Percentiles rank a stretch among this genome's conserved stretches.
Conservation (phyloP, 1,140 invertebrate species). For the Drosophila teissieri region DNA sequence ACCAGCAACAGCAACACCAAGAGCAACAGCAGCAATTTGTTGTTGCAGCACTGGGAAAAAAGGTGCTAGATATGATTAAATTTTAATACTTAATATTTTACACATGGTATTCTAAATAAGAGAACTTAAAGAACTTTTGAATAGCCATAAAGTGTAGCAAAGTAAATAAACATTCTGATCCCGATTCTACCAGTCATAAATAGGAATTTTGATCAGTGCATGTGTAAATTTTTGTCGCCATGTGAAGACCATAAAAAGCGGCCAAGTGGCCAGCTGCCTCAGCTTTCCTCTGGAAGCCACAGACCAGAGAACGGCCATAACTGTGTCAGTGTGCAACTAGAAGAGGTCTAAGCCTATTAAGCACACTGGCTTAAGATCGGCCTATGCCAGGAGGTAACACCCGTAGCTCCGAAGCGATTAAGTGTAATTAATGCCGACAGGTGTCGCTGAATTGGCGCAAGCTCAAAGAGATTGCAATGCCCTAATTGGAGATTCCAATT, state of each 20-base stretch:
- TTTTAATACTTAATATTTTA: no score
- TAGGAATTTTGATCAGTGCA: constrained; percentile 7
- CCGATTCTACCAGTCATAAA: no score
- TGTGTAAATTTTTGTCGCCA: constrained; percentile 24
- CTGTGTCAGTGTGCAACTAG: constrained; percentile 54
- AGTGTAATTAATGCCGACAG: constrained; percentile 71
- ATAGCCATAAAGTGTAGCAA: background rate
- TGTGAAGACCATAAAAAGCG: constrained; percentile 56
- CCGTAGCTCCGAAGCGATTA: constrained; percentile 41
- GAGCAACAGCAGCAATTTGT: constrained; percentile 36
- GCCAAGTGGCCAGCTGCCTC: constrained; percentile 39
- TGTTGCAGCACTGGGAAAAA: constrained; percentile 13
- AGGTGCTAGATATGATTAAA: background rate
- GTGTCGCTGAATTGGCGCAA: constrained; percentile 60
- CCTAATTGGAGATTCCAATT: constrained; percentile 64
- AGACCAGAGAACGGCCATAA: constrained; percentile 34
- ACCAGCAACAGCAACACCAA: constrained; percentile 12
- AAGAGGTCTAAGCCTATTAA: constrained; percentile 55
- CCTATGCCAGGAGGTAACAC: constrained; percentile 40
- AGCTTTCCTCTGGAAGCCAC: constrained; percentile 7
- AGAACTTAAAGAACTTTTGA: no score
- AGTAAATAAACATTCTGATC: background rate
- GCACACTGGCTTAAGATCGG: constrained; percentile 66
- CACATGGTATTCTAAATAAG: no score
- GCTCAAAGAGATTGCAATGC: constrained; percentile 41